These are phyloP conservation scores for Hystrix cristata DNA, from an alignment of 2,113 vertebrate genomes.

Conservation along the genomic window DNA sequence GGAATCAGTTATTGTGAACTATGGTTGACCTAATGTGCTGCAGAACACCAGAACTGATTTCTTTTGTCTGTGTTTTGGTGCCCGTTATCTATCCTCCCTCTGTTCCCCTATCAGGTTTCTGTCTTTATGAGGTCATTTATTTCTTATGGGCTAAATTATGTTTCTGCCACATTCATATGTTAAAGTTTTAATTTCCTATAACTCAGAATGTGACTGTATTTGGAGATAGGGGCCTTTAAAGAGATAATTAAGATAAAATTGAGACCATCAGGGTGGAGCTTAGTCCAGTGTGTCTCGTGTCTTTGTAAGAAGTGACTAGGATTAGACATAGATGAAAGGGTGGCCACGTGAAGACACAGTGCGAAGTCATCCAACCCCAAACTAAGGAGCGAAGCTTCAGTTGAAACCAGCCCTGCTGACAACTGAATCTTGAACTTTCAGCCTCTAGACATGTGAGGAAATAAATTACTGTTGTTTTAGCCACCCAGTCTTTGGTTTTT, in stretches of 20 bases:
- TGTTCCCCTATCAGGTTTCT: neutral
- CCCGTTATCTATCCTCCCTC: neutral
- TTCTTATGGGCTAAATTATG: neutral
- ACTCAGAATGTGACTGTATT: conserved; percentile 2
- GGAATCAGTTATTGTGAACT: neutral
- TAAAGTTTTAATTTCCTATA: neutral
- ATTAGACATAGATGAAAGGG: neutral
- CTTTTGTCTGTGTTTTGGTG: neutral
- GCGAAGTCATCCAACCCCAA: neutral
- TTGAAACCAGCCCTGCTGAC: neutral
- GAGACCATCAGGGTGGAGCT: neutral
- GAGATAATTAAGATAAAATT: conserved; percentile 13
- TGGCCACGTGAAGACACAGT: neutral
- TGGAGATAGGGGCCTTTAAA: neutral
- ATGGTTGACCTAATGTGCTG: neutral
- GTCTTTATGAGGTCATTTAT: conserved; percentile 19
- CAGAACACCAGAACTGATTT: neutral
- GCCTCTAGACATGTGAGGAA: neutral
- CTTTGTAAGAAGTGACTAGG: neutral
- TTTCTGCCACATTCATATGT: neutral
- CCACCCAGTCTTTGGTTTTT: neutral
- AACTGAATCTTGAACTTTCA: neutral
- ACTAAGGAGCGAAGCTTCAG: neutral
- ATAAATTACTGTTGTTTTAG: neutral
- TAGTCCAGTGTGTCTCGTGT: neutral